phyloP scores from a whole-genome alignment of 2,888 invertebrate genomes.

The Hecatera dysodea region DNA sequence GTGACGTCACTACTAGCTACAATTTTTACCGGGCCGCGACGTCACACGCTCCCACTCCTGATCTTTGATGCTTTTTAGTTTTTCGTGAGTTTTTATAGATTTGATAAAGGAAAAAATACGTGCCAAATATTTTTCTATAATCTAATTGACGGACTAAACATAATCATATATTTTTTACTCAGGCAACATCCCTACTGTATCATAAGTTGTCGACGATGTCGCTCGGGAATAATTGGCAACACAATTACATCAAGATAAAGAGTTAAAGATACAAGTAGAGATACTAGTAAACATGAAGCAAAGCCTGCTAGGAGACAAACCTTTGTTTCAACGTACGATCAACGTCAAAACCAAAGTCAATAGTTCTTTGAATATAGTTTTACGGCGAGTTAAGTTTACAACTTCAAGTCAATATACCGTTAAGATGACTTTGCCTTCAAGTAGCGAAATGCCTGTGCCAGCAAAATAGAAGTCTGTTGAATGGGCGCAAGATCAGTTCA shows the following conservation, averaged over 20 bases:
- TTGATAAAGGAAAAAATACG: too few relatives aligned
- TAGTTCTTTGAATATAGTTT: conserved; percentile 28
- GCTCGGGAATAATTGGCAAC: background rate
- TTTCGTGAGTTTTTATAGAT: too few relatives aligned
- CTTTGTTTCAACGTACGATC: background rate
- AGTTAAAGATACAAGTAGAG: background rate
- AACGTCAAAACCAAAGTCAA: conserved; percentile 7
- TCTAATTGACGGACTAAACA: too few relatives aligned
- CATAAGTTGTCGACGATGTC: background rate
- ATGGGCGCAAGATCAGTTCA: conserved; percentile 28
- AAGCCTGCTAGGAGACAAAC: background rate
- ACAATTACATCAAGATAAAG: background rate
- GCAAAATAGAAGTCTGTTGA: conserved; percentile 24
- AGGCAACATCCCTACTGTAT: too few relatives aligned
- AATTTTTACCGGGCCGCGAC: too few relatives aligned
- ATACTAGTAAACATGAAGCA: background rate
- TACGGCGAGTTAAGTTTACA: conserved; percentile 17
- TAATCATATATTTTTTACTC: too few relatives aligned
- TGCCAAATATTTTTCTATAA: too few relatives aligned
- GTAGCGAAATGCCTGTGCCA: background rate
- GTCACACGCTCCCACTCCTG: too few relatives aligned
- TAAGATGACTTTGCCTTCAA: conserved; percentile 11
- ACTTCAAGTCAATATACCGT: conserved; percentile 31
- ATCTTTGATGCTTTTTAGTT: too few relatives aligned
- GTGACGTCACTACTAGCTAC: too few relatives aligned